A percentile compares a stretch with the other conserved stretches of the same genome.
phyloP scores from a whole-genome alignment of 2,797 vertebrate genomes.

The Oreochromis mossambicus region DNA sequence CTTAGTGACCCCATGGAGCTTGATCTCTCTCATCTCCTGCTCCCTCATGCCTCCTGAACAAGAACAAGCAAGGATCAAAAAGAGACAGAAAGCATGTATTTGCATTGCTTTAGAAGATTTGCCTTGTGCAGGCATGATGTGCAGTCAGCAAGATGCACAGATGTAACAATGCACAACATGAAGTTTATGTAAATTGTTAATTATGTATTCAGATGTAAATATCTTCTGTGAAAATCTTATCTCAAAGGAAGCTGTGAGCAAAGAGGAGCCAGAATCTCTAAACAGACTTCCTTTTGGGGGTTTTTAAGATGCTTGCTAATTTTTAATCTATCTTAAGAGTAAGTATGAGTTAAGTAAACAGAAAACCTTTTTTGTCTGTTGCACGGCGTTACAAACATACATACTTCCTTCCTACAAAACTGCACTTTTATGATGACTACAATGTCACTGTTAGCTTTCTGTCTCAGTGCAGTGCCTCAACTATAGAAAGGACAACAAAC shows the following conservation, averaged over 20 bases:
- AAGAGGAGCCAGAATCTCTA: neutral
- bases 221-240: neutral
- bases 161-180: too few species aligned
- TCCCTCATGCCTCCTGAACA: conserved; percentile 81
- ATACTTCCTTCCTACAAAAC: neutral
- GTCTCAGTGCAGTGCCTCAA: neutral
- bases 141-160: neutral
- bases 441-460: neutral
- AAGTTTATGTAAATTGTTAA: neutral
- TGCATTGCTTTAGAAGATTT: neutral
- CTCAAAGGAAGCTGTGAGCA: neutral
- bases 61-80: neutral
- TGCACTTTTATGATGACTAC: neutral
- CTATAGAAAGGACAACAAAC: conserved; percentile 32
- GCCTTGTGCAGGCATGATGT: neutral
- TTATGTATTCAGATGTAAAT: neutral
- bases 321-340: neutral
- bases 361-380: neutral
- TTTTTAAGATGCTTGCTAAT: neutral
- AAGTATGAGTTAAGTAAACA: neutral
- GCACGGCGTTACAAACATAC: neutral
- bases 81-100: conserved; percentile 7
- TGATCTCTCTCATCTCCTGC: conserved; percentile 79
- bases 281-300: neutral
- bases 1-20: conserved; percentile 79